Conservation (phyloP, 2,888 invertebrate species). For the Papilio protenor region DNA sequence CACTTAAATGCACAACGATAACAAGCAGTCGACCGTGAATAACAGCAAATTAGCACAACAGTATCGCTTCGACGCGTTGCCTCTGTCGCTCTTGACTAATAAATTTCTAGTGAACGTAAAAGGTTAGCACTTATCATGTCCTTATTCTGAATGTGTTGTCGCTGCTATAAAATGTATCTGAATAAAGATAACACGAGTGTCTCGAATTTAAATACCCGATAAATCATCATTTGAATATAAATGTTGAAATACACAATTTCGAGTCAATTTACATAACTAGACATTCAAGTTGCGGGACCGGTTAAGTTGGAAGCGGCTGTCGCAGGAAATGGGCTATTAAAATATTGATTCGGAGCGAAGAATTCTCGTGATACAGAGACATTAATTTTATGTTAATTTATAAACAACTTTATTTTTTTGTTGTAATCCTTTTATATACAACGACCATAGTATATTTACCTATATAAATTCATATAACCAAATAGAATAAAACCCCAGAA, state of each 20-base stretch:
- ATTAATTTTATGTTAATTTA: constrained; percentile 51
- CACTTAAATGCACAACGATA: constrained; percentile 53
- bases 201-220: constrained; percentile 26
- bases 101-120: constrained; percentile 41
- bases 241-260: constrained; percentile 25
- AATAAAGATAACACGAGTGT: constrained; percentile 20
- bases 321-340: constrained; percentile 54
- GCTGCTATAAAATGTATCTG: constrained; percentile 33
- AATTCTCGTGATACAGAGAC: constrained; percentile 52
- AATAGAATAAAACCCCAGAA: background rate
- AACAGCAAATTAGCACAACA: constrained; percentile 54
- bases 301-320: constrained; percentile 34
- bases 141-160: constrained; percentile 27
- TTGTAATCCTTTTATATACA: background rate
- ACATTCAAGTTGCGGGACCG: constrained; percentile 44
- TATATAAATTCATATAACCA: constrained; percentile 7
- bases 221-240: constrained; percentile 34
- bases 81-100: constrained; percentile 40
- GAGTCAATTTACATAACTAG: constrained; percentile 38
- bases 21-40: constrained; percentile 57
- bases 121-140: constrained; percentile 27
- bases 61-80: constrained; percentile 26
- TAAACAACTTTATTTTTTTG: constrained; percentile 13
- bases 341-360: constrained; percentile 56
- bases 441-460: background rate